Percentiles rank a stretch among this genome's conserved stretches.
phyloP scores from a whole-genome alignment of 2,888 invertebrate genomes.

The Parnassius mnemosyne region DNA sequence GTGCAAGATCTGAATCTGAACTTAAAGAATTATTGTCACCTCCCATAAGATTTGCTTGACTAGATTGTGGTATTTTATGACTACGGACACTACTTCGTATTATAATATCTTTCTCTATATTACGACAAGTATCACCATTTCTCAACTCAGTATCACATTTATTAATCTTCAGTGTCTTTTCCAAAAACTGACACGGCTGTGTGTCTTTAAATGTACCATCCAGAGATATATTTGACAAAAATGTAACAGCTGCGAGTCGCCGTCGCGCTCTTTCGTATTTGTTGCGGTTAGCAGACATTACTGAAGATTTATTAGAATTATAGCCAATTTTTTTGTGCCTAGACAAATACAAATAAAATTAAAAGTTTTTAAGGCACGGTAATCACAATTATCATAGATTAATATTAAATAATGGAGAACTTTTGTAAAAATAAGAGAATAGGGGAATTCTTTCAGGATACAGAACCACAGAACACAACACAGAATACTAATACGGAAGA shows the following conservation, averaged over 20 bases:
- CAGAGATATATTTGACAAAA: slow-evolving; percentile 96
- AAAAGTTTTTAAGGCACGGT: too few species aligned
- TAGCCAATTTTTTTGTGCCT: too few species aligned
- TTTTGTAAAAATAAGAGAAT: too few species aligned
- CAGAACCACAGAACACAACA: too few species aligned
- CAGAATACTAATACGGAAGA: too few species aligned
- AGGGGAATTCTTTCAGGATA: too few species aligned
- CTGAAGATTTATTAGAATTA: slow-evolving; percentile 14
- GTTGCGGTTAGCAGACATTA: slow-evolving; percentile 62
- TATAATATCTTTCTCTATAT: slow-evolving; percentile 50
- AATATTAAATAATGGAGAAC: too few species aligned
- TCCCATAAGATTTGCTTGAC: slow-evolving; percentile 56
- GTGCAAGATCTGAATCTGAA: slow-evolving; percentile 87
- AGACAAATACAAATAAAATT: too few species aligned
- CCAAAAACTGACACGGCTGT: slow-evolving; percentile 54
- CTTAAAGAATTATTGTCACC: slow-evolving; percentile 82
- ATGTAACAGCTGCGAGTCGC: slow-evolving; percentile 95
- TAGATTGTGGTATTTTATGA: slow-evolving; percentile 54
- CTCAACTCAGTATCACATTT: slow-evolving; percentile 46
- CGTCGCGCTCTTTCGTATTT: slow-evolving; percentile 86
- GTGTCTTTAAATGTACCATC: slow-evolving; percentile 93
- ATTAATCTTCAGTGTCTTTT: slow-evolving; percentile 49
- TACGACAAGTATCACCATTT: slow-evolving; percentile 38
- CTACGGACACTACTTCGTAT: slow-evolving; percentile 52
- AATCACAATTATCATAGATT: too few species aligned